These are phyloP conservation scores for Zhuqinia jingwanae DNA, from an alignment of 2,888 invertebrate genomes.

Conservation along the genomic window DNA sequence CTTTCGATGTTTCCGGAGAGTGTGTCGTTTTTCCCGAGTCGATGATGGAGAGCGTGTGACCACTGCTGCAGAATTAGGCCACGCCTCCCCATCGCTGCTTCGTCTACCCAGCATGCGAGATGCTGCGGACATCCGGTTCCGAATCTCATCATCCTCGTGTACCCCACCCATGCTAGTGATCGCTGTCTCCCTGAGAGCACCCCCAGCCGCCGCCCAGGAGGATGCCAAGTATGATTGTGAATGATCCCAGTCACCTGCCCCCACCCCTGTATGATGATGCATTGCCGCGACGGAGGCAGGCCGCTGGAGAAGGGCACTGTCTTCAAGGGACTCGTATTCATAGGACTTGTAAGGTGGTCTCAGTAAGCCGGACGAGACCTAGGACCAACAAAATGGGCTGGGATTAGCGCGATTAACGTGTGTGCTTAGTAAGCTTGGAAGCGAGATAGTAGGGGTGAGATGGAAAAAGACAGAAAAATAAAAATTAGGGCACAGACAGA, in stretches of 20 bases:
- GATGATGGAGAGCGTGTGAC: constrained; percentile 67
- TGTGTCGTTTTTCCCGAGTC: constrained; percentile 78
- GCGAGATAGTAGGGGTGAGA: constrained; percentile 78
- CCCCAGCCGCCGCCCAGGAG: constrained; percentile 80
- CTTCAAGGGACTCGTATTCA: constrained; percentile 82
- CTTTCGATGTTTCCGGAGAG: constrained; percentile 80
- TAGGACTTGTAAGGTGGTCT: constrained; percentile 81
- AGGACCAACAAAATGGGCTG: constrained; percentile 29
- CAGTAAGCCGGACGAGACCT: constrained; percentile 79
- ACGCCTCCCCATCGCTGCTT: constrained; percentile 79
- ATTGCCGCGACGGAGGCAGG: constrained; percentile 73
- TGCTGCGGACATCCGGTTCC: constrained; percentile 72
- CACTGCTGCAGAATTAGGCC: constrained; percentile 60
- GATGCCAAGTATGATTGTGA: constrained; percentile 80
- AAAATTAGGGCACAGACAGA: constrained; percentile 80
- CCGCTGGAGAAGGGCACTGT: constrained; percentile 78
- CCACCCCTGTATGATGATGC: constrained; percentile 66
- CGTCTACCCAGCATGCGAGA: constrained; percentile 76
- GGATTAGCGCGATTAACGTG: no score
- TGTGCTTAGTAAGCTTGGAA: constrained; percentile 63
- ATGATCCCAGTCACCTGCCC: constrained; percentile 80
- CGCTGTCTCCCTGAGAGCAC: constrained; percentile 81
- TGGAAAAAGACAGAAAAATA: constrained; percentile 75
- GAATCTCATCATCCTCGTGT: constrained; percentile 80
- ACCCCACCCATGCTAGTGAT: constrained; percentile 80